Percentiles rank a stretch among this genome's conserved stretches.
These are phyloP conservation scores for Atractosteus spatula DNA, from an alignment of 2,113 vertebrate genomes.

Conservation along the genomic window DNA sequence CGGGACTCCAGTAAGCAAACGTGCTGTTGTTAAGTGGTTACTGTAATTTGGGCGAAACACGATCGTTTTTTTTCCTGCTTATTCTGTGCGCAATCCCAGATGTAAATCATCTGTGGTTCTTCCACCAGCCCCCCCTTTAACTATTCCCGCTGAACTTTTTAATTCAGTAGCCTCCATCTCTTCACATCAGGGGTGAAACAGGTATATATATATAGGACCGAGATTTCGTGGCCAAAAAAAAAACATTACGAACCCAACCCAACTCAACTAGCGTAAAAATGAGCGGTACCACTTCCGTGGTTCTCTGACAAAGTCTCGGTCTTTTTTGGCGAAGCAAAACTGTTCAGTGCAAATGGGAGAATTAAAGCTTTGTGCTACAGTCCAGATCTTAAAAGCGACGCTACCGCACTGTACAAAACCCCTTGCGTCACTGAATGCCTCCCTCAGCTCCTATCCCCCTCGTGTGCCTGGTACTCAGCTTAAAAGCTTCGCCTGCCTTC, in stretches of 20 bases:
- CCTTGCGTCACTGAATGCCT: not conserved
- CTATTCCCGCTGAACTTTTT: no score
- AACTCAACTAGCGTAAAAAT: no score
- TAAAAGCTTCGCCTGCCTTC: not conserved
- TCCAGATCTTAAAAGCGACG: not conserved
- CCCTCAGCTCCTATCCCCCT: not conserved
- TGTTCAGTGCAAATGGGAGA: not conserved
- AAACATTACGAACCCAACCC: no score
- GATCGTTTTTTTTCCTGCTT: not conserved
- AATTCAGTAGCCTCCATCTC: no score
- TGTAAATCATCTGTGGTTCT: no score
- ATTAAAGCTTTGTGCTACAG: not conserved
- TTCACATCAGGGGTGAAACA: no score
- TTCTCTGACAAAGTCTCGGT: not conserved
- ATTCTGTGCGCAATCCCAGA: not conserved
- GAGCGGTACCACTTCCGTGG: no score
- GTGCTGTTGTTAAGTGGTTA: not conserved
- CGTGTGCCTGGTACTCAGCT: not conserved
- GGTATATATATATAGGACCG: no score
- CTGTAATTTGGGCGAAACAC: not conserved
- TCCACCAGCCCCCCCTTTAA: no score
- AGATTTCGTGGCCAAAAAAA: no score
- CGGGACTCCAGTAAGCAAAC: not conserved
- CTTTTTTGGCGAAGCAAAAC: not conserved
- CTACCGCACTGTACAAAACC: not conserved